These are phyloP conservation scores for Drosophila pseudotakahashii DNA, from an alignment of 2,888 invertebrate species.

Conservation along the genomic window DNA sequence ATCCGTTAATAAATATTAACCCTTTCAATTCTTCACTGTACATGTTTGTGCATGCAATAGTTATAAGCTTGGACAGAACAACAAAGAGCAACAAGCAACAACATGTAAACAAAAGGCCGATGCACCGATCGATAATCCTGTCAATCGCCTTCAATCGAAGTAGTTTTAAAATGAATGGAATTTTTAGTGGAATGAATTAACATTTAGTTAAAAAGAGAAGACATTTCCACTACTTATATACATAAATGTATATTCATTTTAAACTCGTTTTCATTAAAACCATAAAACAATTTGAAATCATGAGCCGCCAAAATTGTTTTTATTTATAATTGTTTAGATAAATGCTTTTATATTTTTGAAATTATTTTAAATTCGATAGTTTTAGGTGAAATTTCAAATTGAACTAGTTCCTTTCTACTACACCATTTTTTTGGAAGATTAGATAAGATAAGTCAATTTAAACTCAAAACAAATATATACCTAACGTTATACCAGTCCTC, in stretches of 20 bases:
- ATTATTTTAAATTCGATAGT: neutral
- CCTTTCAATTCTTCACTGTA: neutral
- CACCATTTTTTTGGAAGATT: neutral
- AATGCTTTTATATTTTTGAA: no score
- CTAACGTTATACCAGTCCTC: neutral
- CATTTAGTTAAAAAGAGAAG: no score
- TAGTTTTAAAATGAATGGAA: neutral
- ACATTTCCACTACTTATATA: no score
- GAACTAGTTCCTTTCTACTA: neutral
- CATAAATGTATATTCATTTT: no score
- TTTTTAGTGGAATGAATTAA: neutral
- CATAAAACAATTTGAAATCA: no score
- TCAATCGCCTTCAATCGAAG: neutral
- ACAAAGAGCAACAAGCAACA: slow-evolving; percentile 10
- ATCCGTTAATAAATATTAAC: neutral
- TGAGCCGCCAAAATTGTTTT: no score
- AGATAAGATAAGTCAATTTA: neutral
- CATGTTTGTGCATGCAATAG: slow-evolving; percentile 19
- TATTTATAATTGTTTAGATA: no score
- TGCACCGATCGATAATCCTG: slow-evolving; percentile 16
- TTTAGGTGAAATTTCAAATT: neutral
- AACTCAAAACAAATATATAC: neutral
- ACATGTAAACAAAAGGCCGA: slow-evolving; percentile 25
- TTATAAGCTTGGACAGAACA: slow-evolving; percentile 17
- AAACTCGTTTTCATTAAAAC: no score